Evolutionary conservation across 2,797 vertebrate species (phyloP), one percentile per base, ranked within the genome.

Genomic region (Periophthalmus magnuspinnatus): DNA sequence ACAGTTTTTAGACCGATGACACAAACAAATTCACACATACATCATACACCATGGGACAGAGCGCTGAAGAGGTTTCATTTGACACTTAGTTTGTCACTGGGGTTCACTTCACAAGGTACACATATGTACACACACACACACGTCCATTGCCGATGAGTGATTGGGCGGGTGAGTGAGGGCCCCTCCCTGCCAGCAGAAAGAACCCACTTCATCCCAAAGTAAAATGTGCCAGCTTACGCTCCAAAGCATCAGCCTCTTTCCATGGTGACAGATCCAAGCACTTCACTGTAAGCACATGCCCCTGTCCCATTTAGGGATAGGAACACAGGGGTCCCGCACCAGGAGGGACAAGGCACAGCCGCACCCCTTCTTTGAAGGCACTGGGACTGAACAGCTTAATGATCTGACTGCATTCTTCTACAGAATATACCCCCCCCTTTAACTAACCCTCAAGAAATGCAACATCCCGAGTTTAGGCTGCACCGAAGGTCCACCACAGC

Each of bases 141-240:
- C 78, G 89, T 81, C 83, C 72, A 70, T 80, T 72, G 84, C 78
- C 88, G 79, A 85, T 77, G 87, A 91, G 88, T 88, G 85, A 90
- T 76, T 84, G 81, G 84, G 79, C 83, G 82, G 82, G 86, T 80
- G 68, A 83, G 85, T 78, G 67, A 83, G 87, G 89, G 88, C 88
- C 80, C 89, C 84, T 92, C 89, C 91, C 90, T 90, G 85, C 94
- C 94, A 92, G 94, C 94, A 32, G 93, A 90, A 93, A 81, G 90
- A 88, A 91, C 88, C 84, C 87, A 41, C 81, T 81, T 79, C 84
- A 84, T 88, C 89, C 90, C 77, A 81, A 88, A 86, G 83, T 77
- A 89, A 60, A 60, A 90, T 88, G 88, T 87, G 87, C 88, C 91
- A 89, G 86, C 75, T 84, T 82, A 41, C 76, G 88, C 86, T 88